Conservation (phyloP, 2,113 vertebrate species). For the Pimephales promelas region DNA sequence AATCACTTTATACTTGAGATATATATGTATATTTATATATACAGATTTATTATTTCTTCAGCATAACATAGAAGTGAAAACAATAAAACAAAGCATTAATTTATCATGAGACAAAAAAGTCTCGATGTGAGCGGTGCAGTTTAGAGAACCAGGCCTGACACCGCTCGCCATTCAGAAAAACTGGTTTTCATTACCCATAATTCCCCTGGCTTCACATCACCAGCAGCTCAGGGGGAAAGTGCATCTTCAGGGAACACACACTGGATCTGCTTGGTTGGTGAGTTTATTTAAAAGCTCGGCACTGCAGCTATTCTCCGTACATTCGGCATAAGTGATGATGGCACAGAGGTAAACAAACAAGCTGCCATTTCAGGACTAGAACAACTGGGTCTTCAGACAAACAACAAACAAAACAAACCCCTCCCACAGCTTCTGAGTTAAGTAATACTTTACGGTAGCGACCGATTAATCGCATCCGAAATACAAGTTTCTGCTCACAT, state of each 20-base stretch:
- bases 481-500: too few relatives aligned
- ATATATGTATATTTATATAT: conserved; percentile 63
- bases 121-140: conserved; percentile 52
- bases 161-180: conserved; percentile 39
- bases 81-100: conserved; percentile 60
- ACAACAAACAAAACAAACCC: conserved; percentile 1
- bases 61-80: conserved; percentile 70
- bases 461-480: too few relatives aligned
- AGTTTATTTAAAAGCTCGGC: background rate
- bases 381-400: conserved; percentile 12
- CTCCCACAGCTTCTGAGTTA: conserved; percentile 26
- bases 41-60: conserved; percentile 70
- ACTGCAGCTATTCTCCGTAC: conserved; percentile 3
- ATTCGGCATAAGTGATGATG: conserved; percentile 28
- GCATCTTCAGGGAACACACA: background rate
- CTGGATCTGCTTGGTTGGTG: background rate
- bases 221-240: background rate
- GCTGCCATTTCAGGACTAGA: conserved; percentile 31
- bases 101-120: conserved; percentile 57
- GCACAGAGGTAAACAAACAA: conserved; percentile 38
- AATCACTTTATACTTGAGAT: conserved; percentile 33
- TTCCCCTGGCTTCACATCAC: background rate
- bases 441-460: conserved; percentile 39
- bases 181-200: background rate
- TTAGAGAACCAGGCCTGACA: conserved; percentile 58